phyloP scores from a whole-genome alignment of 2,888 invertebrate species.

The Orchesella flavescens region DNA sequence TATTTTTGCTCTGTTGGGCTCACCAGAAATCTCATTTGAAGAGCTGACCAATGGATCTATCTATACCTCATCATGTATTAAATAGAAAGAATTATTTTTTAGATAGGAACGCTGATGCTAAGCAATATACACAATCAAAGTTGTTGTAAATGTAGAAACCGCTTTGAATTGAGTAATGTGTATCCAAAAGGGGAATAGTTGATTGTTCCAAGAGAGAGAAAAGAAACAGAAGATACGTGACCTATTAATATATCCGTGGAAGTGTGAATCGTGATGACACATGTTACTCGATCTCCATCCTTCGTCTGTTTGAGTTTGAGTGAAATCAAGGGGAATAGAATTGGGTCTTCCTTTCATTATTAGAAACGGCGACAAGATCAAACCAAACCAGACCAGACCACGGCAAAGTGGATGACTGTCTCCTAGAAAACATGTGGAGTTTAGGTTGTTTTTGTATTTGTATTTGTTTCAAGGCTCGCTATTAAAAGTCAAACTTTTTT shows the following conservation, averaged over 20 bases:
- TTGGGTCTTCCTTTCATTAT: conserved; percentile 4
- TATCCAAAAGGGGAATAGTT: not conserved
- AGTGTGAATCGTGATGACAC: not conserved
- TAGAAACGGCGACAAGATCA: no score
- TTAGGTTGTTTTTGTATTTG: no score
- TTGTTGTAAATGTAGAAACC: no score
- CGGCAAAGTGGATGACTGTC: no score
- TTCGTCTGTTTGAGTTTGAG: not conserved
- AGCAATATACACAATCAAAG: no score
- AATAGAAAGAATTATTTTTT: no score
- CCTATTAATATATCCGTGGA: not conserved
- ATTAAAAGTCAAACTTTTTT: no score
- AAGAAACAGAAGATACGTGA: conserved; percentile 7
- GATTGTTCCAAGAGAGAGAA: not conserved
- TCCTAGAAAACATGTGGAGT: no score
- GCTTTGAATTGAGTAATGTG: not conserved
- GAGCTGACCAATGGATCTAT: not conserved
- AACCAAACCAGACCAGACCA: no score
- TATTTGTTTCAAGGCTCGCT: no score
- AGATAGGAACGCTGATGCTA: no score
- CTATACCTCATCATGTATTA: no score
- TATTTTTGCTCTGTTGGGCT: not conserved
- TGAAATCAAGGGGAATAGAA: conserved; percentile 3
- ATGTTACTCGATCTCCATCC: conserved; percentile 5
- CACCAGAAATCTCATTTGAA: not conserved